Base-by-base conservation (phyloP, 1,140 invertebrate genomes). In the Magallana gigas region DNA sequence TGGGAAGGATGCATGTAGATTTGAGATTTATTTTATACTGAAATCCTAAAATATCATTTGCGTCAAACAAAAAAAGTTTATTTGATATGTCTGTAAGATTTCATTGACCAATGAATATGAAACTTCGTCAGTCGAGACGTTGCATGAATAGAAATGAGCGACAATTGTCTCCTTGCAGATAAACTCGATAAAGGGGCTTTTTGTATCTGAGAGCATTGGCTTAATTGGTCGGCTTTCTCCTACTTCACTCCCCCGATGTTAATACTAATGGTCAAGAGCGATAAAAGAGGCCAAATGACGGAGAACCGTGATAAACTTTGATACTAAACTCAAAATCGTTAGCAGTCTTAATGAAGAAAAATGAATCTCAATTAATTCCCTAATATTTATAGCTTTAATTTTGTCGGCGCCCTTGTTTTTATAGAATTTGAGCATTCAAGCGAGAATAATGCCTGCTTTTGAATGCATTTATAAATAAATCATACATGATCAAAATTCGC, bases 401-500 rank as follows among this genome's bases (percentile, higher is more conserved):
- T 76, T 36, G 68, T 76, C 68, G 68, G 23, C 23, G 14, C 11
- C 16, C 60, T 64, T 16, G 18, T 23, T 76, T 71, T 76, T 36
- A 76, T 76, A 36, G 18, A 12, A 76, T 76, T 76, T 76, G 23
- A 9, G 68, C 23, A 76, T 76, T 76, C 23, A 23, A 29, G 18
- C 68, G 14, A 29, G 68, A 76, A 12, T 76, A 76, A 36, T 76
- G 68, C 23, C 6, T 76, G 23, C 36, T 29, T 76, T 76, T 76
- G 23, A 76, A 76, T 76, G 23, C 68, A 76, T 76, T 76, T 29
- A 76, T 76, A 76, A 76, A 36, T 76, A 76, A 76, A 76, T 23
- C 29, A 76, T 8, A 18, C 8, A 76, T 76, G 36, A 76, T 18
- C 68, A 76, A 8, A 76, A 12, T 7, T 76, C 29, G 23, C 23